Base-by-base conservation (phyloP, 2,888 invertebrate genomes). In the Ophion ellenae region DNA sequence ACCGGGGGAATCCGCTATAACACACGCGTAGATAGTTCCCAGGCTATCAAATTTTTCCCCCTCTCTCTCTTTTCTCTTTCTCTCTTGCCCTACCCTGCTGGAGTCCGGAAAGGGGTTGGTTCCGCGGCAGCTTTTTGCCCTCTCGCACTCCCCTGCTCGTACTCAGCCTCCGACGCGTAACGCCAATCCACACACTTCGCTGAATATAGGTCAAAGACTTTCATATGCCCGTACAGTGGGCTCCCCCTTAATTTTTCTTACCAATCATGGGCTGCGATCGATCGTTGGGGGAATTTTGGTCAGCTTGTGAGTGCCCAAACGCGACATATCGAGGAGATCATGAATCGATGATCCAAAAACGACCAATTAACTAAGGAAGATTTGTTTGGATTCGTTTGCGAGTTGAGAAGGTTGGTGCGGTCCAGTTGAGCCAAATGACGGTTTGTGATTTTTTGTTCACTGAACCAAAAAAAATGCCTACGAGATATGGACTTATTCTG, bases 181-280 rank as follows among this genome's bases (percentile, higher is more conserved):
- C 71, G 47, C 66, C 7, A 47, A 36, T 79, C 61, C 67, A 66
- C 71, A 83, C 85, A 40, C 40, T 76, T 76, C 40, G 76, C n/a
- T 71, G 59, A 67, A 85, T 83, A 73, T 83, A 76, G 85, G 85
- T 82, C 85, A 80, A 76, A 83, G 76, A 82, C 73, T 85, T 83
- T 71, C 81, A 70, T 70, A 63, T 74, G 32, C 47, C 70, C 17
- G n/a, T 40, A 80, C 59, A 67, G 77, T 67, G 5, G 7, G 67
- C 28, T 32, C 40, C 40, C 67, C 3, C 57, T n/a, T 32, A 45
- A 47, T 40, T 11, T 40, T 3, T 59, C 40, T 32, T 32, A 9
- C 45, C 32, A 0, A 28, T 17, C 1, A 7, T 40, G 7, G 9
- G 40, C 40, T 40, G 40, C 40, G 7, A 40, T 40, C 40, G 40